phyloP scores from a whole-genome alignment of 1,140 invertebrate species.

The Spodoptera frugiperda region DNA sequence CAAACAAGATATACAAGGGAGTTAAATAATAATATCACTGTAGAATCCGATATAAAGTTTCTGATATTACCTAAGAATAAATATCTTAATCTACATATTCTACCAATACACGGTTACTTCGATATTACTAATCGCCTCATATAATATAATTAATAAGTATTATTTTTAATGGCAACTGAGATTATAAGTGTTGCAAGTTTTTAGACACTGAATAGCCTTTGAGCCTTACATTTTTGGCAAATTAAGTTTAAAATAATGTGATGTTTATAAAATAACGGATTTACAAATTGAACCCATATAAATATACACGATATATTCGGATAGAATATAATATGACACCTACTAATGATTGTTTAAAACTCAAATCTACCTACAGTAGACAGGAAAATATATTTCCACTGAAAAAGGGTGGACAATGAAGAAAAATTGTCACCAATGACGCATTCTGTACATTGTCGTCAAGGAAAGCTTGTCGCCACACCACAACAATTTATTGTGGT shows the following conservation, averaged over 20 bases:
- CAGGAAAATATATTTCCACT: too few relatives aligned
- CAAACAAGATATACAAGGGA: conserved; percentile 58
- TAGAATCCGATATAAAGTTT: conserved; percentile 77
- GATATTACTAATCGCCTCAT: conserved; percentile 13
- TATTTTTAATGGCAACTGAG: conserved; percentile 23
- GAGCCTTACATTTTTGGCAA: neutral
- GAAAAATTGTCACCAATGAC: too few relatives aligned
- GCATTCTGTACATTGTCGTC: too few relatives aligned
- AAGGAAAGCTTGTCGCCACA: too few relatives aligned
- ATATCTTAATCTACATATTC: conserved; percentile 43
- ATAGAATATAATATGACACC: too few relatives aligned
- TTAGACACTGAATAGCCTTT: neutral
- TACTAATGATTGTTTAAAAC: too few relatives aligned
- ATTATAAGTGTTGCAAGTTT: neutral
- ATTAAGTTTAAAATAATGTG: neutral
- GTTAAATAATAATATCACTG: conserved; percentile 79
- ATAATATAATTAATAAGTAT: conserved; percentile 10
- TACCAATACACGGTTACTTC: conserved; percentile 22
- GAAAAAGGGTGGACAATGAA: too few relatives aligned
- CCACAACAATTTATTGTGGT: too few relatives aligned
- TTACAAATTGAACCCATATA: neutral
- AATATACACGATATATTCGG: too few relatives aligned
- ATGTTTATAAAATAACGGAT: conserved; percentile 4
- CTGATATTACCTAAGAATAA: conserved; percentile 56
- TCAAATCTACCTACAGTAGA: too few relatives aligned